These are phyloP conservation scores for Nymphalis urticae DNA, from an alignment of 2,888 invertebrate species.

Conservation along the genomic window DNA sequence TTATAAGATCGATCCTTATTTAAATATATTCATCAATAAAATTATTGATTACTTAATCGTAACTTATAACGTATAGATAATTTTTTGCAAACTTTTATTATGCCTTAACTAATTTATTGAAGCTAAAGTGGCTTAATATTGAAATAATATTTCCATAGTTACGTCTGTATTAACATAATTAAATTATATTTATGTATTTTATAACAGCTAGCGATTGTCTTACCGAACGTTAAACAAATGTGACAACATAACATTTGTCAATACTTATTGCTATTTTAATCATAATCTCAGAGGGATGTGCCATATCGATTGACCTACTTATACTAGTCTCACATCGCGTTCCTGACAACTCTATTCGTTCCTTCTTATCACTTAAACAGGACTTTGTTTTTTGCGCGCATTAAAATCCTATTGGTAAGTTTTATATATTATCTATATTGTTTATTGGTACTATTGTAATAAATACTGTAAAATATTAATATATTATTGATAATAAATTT, in stretches of 20 bases:
- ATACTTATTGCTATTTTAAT: conserved; percentile 31
- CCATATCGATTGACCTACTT: conserved; percentile 70
- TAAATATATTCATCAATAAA: too few species aligned
- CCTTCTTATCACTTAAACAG: conserved; percentile 17
- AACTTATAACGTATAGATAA: too few species aligned
- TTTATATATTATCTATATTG: not conserved
- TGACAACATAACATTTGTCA: conserved; percentile 15
- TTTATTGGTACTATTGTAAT: not conserved
- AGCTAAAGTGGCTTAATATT: too few species aligned
- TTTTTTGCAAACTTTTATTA: too few species aligned
- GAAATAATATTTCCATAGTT: too few species aligned
- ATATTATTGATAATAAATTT: too few species aligned
- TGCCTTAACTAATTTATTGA: too few species aligned
- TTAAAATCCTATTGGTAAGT: not conserved
- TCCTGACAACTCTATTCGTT: conserved; percentile 20
- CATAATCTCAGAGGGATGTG: conserved; percentile 44
- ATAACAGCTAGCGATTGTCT: not conserved
- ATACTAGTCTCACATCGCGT: conserved; percentile 23
- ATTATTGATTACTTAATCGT: too few species aligned
- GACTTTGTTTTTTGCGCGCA: not conserved
- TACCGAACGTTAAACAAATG: conserved; percentile 12
- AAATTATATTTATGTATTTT: not conserved
- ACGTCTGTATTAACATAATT: too few species aligned
- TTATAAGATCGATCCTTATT: too few species aligned
- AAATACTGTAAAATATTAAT: too few species aligned